Percentiles rank a stretch among this genome's conserved stretches.
phyloP scores from a whole-genome alignment of 2,888 invertebrate genomes.

The Acronicta aceris region DNA sequence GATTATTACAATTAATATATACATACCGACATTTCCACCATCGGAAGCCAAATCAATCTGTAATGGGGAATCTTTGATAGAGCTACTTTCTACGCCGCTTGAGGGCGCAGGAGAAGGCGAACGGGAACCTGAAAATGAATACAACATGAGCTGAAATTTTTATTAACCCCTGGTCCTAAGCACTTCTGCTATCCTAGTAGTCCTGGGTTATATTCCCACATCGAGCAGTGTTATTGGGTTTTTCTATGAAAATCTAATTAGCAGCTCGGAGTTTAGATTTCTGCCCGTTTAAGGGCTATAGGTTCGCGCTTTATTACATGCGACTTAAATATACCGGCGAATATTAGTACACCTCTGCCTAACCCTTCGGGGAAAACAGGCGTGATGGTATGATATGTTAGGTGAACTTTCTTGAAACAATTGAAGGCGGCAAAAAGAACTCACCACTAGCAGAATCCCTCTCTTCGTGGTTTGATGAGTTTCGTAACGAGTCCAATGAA shows the following conservation, averaged over 20 bases:
- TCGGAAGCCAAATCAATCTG: constrained; percentile 94
- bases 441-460: constrained; percentile 85
- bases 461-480: constrained; percentile 78
- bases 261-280: no score
- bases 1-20: neutral
- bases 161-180: no score
- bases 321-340: no score
- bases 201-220: no score
- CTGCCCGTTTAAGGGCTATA: no score
- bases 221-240: no score
- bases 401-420: neutral
- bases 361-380: no score
- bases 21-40: constrained; percentile 87
- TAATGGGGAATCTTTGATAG: constrained; percentile 93
- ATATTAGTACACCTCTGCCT: no score
- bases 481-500: constrained; percentile 83
- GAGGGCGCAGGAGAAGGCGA: constrained; percentile 97
- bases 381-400: no score
- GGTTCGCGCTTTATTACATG: no score
- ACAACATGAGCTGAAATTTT: neutral
- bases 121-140: constrained; percentile 88
- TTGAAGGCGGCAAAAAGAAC: constrained; percentile 22
- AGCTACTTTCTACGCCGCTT: constrained; percentile 95
- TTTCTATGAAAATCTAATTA: no score
- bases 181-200: no score